Base-by-base conservation (phyloP, 2,113 vertebrate species). In the Hippocampus guttulatus region DNA sequence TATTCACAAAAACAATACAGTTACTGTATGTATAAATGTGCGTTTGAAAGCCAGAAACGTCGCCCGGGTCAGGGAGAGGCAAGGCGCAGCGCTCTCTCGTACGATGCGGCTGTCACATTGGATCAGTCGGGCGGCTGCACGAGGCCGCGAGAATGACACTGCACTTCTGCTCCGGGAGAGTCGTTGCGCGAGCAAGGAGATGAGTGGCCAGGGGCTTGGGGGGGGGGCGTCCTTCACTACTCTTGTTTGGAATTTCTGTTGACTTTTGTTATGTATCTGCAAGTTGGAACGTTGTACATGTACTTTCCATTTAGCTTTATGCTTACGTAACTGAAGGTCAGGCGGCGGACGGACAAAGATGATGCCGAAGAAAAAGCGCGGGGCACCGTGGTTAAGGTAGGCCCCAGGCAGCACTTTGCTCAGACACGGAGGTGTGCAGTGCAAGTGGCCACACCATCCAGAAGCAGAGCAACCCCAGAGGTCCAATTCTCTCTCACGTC, bases 81-180 rank as follows among this genome's bases (percentile, higher is more conserved):
- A 67, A 69, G 71, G 74, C 61, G 52, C 71, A 79, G 84, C 78
- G 81, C 80, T 74, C 81, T 86, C 81, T 81, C 74, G 3, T 82
- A 86, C 70, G 79, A 83, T 87, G 81, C 85, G 52, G 70, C 84
- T 92, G 90, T 91, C 90, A 90, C 83, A 84, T 83, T 55, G 63
- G 70, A 92, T 91, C 87, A 73, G 87, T 90, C 73, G 68, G 76
- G 82, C 77, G 67, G 85, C 60, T 55, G 76, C 74, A 23, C 71
- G 68, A 73, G 68, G 79, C 79, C 84, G 63, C 64, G 76, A 77
- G 76, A 86, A 85, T 85, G 87, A 88, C 87, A 76, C 82, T 82
- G 84, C 85, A 84, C 84, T 84, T 76, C 84, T 84, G 78, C 82
- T 86, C 40, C 9, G 64, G 76, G 43, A 82, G 71, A 71, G 30